A percentile compares a stretch with the other conserved stretches of the same genome.
Conservation (phyloP, 2,113 vertebrate species). For the Phaethornis superciliosus region DNA sequence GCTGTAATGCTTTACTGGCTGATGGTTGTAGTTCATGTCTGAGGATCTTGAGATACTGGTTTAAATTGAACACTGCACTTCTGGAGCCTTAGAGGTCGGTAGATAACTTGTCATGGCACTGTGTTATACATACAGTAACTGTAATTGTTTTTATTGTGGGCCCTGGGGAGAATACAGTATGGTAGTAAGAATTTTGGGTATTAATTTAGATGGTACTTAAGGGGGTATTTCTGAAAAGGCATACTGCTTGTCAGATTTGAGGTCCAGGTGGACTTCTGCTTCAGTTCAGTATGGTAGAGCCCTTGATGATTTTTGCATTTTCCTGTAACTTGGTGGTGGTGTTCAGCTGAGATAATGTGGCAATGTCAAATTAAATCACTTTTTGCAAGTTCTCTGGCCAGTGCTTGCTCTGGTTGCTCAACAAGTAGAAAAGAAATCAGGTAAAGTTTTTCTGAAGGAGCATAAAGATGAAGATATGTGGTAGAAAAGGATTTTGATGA, state of each 20-base stretch:
- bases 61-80: background rate
- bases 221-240: background rate
- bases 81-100: background rate
- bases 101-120: background rate
- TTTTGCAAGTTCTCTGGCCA: background rate
- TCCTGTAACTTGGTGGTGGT: background rate
- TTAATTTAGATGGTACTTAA: background rate
- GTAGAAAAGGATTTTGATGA: background rate
- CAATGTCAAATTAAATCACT: background rate
- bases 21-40: fast-evolving
- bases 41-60: background rate
- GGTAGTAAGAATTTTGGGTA: background rate
- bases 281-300: background rate
- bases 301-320: background rate
- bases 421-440: background rate
- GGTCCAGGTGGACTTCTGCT: background rate
- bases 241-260: fast-evolving
- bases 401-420: fast-evolving
- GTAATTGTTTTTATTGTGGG: background rate
- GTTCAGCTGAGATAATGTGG: background rate
- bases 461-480: background rate
- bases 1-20: background rate
- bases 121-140: fast-evolving
- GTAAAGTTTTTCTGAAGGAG: background rate
- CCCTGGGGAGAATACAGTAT: background rate